phyloP scores from a whole-genome alignment of 2,888 invertebrate species.

The Xestia sexstrigata region DNA sequence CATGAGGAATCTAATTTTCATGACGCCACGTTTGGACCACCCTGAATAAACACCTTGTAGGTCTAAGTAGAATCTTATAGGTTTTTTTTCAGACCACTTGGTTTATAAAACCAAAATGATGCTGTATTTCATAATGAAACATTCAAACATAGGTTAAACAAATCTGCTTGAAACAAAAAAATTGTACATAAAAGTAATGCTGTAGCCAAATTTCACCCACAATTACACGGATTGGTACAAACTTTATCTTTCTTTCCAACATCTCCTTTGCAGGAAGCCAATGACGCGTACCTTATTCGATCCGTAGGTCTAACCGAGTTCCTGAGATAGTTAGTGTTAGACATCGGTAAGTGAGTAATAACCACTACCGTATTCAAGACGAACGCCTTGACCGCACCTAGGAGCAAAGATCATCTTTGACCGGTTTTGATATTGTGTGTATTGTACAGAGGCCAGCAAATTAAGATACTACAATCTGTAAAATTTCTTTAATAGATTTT shows the following conservation, averaged over 20 bases:
- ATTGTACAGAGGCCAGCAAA: background rate
- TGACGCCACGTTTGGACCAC: background rate
- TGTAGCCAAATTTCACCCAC: background rate
- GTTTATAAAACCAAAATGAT: background rate
- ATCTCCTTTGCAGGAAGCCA: slow-evolving; percentile 24
- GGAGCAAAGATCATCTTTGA: slow-evolving; percentile 1
- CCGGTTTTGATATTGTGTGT: background rate
- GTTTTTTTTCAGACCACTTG: background rate
- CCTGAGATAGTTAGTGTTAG: slow-evolving; percentile 52
- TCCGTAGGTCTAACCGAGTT: slow-evolving; percentile 22
- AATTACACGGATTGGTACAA: background rate
- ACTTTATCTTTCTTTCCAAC: background rate
- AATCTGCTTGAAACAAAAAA: too few relatives aligned
- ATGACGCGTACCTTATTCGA: slow-evolving; percentile 14
- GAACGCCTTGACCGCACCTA: slow-evolving; percentile 32
- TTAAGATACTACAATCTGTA: too few relatives aligned
- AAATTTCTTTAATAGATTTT: too few relatives aligned
- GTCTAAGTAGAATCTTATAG: background rate
- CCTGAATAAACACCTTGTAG: background rate
- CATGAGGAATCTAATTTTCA: background rate
- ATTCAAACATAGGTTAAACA: background rate
- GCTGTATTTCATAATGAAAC: background rate
- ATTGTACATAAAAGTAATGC: background rate
- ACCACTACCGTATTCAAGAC: slow-evolving; percentile 64
- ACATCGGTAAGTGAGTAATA: slow-evolving; percentile 57